Evolutionary conservation across 2,113 vertebrate species (phyloP).

Genomic region (Sorex araneus): DNA sequence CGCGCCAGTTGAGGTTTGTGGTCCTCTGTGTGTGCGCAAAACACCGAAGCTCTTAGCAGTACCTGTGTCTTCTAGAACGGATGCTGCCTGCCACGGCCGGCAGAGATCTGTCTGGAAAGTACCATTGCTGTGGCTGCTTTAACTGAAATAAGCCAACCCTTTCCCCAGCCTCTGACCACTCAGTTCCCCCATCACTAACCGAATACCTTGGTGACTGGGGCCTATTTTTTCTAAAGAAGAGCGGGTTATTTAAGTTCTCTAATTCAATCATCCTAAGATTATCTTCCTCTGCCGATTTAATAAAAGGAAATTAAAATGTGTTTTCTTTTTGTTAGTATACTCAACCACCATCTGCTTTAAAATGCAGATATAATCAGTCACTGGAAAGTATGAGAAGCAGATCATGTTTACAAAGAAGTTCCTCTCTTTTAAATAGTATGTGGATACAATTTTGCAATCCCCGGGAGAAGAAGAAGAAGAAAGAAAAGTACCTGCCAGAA

Average conservation of each 20-base stretch:
- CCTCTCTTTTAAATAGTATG: conserved; percentile 59
- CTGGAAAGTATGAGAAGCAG: conserved; percentile 63
- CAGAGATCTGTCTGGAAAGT: rapidly evolving
- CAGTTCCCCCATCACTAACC: background rate
- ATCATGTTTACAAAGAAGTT: conserved; percentile 64
- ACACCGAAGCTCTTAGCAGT: background rate
- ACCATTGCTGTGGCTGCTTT: background rate
- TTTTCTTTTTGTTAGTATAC: conserved; percentile 74
- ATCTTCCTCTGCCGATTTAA: conserved; percentile 74
- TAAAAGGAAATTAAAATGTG: conserved; percentile 80
- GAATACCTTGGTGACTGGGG: conserved; percentile 63
- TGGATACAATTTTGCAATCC: conserved; percentile 72
- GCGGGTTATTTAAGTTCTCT: conserved; percentile 62
- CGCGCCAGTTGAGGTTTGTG: background rate
- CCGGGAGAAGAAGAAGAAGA: background rate
- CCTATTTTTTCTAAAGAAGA: conserved; percentile 48
- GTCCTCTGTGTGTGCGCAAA: background rate
- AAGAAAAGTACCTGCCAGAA: conserved; percentile 72
- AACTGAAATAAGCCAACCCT: background rate
- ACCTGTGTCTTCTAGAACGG: background rate
- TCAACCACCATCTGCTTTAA: conserved; percentile 71
- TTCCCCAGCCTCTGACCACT: background rate
- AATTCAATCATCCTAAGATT: conserved; percentile 72
- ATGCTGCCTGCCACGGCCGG: rapidly evolving
- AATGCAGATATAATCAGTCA: conserved; percentile 71